These are phyloP conservation scores for Camponotus fellah DNA, from an alignment of 2,888 invertebrate genomes.

Conservation along the genomic window DNA sequence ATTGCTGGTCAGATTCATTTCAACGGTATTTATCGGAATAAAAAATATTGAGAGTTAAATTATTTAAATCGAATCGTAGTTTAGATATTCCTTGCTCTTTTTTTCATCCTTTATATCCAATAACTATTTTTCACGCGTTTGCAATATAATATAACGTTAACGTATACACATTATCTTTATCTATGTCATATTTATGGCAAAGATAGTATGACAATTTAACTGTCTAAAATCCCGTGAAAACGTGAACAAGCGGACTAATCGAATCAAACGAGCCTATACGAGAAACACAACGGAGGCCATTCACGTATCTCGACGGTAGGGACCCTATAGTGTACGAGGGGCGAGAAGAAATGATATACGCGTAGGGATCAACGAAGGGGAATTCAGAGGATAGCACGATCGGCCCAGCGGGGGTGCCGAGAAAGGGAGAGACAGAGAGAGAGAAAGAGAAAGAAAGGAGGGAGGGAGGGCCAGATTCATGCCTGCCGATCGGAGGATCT, in stretches of 20 bases:
- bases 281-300: conserved; percentile 25
- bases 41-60: not conserved
- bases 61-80: not conserved
- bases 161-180: not conserved
- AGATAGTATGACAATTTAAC: not conserved
- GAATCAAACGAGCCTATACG: conserved; percentile 16
- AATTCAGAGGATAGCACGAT: conserved; percentile 46
- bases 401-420: conserved; percentile 44
- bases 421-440: conserved; percentile 4
- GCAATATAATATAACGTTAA: not conserved
- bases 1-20: not conserved
- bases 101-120: not conserved
- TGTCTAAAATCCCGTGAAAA: conserved; percentile 2
- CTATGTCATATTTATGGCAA: not conserved
- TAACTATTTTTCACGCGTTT: not conserved
- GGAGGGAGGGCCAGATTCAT: conserved; percentile 23
- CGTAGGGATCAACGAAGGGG: conserved; percentile 26
- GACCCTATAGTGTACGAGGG: not conserved
- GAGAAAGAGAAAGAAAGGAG: no score
- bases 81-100: not conserved
- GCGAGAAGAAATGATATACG: conserved; percentile 41
- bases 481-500: conserved; percentile 46
- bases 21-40: not conserved
- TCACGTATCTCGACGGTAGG: conserved; percentile 21
- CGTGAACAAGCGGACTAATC: conserved; percentile 22